A percentile compares a stretch with the other conserved stretches of the same genome.
Conservation (phyloP, 2,888 invertebrate genomes). For the Aphidoletes aphidimyza region DNA sequence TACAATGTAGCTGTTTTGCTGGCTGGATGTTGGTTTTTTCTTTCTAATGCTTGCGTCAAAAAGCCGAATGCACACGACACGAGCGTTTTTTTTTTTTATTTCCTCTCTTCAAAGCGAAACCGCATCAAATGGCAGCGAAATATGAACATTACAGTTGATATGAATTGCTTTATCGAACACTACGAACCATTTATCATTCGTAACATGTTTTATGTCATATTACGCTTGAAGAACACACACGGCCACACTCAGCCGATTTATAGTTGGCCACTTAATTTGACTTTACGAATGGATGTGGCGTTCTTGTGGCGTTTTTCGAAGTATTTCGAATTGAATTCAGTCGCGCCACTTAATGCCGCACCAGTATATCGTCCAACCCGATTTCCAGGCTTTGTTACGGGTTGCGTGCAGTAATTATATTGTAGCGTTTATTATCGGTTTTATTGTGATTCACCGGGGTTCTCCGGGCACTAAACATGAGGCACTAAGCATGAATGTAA, state of each 20-base stretch:
- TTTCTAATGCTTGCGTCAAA: not conserved
- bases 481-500: too few species aligned
- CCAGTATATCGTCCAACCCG: not conserved
- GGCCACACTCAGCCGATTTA: not conserved
- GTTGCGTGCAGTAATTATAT: constrained; percentile 46
- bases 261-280: constrained; percentile 44
- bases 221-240: not conserved
- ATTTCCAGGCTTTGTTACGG: not conserved
- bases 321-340: not conserved
- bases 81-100: not conserved
- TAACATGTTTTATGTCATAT: constrained; percentile 47
- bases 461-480: not conserved
- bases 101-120: not conserved
- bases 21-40: not conserved
- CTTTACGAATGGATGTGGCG: not conserved
- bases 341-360: not conserved
- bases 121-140: constrained; percentile 12
- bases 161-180: constrained; percentile 42
- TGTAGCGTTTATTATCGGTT: constrained; percentile 45
- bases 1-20: not conserved
- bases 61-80: not conserved
- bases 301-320: not conserved
- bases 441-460: constrained; percentile 16
- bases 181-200: constrained; percentile 44
- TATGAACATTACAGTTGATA: constrained; percentile 7